Evolutionary conservation across 1,140 invertebrate genomes (phyloP).

Genomic region (Muscidifurax raptorellus): DNA sequence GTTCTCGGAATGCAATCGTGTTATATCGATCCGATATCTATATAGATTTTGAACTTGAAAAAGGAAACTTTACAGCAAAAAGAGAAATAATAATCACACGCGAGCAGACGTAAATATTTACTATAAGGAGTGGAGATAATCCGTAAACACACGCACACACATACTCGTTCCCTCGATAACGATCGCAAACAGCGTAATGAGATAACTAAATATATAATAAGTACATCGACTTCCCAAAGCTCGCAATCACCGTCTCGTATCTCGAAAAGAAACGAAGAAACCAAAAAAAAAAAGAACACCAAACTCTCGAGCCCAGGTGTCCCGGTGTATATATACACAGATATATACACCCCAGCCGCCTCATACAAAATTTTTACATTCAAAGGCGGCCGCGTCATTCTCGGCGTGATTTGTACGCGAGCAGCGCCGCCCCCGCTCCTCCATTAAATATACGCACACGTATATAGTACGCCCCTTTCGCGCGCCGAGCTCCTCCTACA

Average conservation of each 20-base stretch:
- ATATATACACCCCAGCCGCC: not conserved
- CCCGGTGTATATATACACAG: not conserved
- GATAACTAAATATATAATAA: constrained; percentile 12
- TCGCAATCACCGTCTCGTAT: constrained; percentile 37
- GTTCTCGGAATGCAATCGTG: too few relatives aligned
- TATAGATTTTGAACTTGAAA: too few relatives aligned
- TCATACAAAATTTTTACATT: not conserved
- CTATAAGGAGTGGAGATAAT: not conserved
- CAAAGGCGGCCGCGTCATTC: constrained; percentile 67
- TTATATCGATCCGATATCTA: too few relatives aligned
- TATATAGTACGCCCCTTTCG: constrained; percentile 64
- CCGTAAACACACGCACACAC: too few relatives aligned
- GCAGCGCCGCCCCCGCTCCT: constrained; percentile 65
- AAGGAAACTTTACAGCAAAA: not conserved
- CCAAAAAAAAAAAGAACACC: not conserved
- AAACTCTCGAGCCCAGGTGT: not conserved
- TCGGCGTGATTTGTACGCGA: constrained; percentile 72
- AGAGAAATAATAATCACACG: not conserved
- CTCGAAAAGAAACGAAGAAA: not conserved
- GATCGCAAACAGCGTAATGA: not conserved
- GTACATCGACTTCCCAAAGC: not conserved
- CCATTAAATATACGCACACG: constrained; percentile 28
- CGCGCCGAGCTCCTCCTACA: constrained; percentile 44
- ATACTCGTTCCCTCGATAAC: not conserved
- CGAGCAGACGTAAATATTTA: not conserved